Conservation (phyloP, 1,140 invertebrate species). For the Caenorhabditis inopinata region DNA sequence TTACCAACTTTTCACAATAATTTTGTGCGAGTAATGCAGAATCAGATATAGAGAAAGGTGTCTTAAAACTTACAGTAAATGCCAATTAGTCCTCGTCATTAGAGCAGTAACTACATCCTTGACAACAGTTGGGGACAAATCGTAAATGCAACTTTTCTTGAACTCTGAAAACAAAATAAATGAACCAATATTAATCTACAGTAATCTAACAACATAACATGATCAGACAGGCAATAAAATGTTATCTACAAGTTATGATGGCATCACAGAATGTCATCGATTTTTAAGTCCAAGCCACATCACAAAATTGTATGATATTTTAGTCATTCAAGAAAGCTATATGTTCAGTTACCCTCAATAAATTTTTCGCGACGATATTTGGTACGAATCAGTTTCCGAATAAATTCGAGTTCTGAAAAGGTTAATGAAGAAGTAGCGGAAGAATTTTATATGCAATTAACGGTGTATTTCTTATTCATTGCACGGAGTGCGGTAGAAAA, state of each 20-base stretch:
- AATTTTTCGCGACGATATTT: slow-evolving; percentile 54
- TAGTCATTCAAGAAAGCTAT: slow-evolving; percentile 3
- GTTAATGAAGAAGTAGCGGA: no score
- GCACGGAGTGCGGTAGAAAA: no score
- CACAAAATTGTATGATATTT: not conserved
- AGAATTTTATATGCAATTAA: no score
- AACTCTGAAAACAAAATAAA: slow-evolving; percentile 44
- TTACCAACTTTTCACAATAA: no score
- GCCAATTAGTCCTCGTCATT: slow-evolving; percentile 61
- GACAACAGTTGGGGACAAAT: slow-evolving; percentile 64
- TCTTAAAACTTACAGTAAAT: slow-evolving; percentile 61
- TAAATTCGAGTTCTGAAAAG: slow-evolving; percentile 31
- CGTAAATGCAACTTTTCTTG: slow-evolving; percentile 54
- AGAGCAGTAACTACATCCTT: slow-evolving; percentile 57
- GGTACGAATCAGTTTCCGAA: slow-evolving; percentile 54
- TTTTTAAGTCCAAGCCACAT: not conserved
- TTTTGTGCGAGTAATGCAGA: no score
- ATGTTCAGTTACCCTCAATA: not conserved
- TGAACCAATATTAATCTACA: no score
- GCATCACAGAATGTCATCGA: not conserved
- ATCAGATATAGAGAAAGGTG: no score
- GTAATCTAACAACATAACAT: not conserved
- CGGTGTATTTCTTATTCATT: no score
- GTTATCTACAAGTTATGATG: no score
- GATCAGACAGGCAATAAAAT: slow-evolving; percentile 35